Evolutionary conservation across 2,888 invertebrate species (phyloP), one percentile per base, ranked within the genome.

Genomic region (Drosophila siamana): DNA sequence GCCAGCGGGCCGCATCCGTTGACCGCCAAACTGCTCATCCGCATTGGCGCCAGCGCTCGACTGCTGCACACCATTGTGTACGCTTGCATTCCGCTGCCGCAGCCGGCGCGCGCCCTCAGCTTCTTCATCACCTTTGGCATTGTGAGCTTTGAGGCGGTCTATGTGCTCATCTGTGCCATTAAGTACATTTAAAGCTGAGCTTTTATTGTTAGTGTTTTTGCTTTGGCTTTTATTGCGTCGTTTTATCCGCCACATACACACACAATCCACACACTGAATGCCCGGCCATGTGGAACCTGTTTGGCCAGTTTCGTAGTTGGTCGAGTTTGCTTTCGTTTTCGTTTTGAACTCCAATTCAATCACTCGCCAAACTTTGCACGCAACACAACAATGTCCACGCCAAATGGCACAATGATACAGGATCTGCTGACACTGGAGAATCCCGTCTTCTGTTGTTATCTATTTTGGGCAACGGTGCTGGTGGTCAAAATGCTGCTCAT

Each of bases 31-130:
- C 88, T 93, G 62, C 88, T 94, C 41, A 94, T 95, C 90, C 92
- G 94, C 44, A 82, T 93, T 5, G 94, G 93, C 74, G 93, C 94
- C 1, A 88, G 91, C n/a, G 91, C 93, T 1, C 92, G 95, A 67
- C 89, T 94, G 56, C 63, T 93, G 2, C 95, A 95, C 85, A 95
- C 95, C 0, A 73, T 95, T 46, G 94, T 94, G 24, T 95, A 95
- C 87, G 94, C 94, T 1, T 90, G 94, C 26, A 86, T 93, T 4
- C 93, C 94, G 1, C 76, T 94, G 28, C 94, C 94, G 1, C 95
- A 95, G 83, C 95, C 94, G 9, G 82, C 93, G 2, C 90, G 94
- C 60, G 92, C 89, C 0, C 65, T 94, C 16, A 63, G 89, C 11
- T 94, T 92, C 73, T 74, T 87, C 4, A 88, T 92, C 2, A 93